Conservation (phyloP, 2,888 invertebrate genomes). For the Dorcus hopei region DNA sequence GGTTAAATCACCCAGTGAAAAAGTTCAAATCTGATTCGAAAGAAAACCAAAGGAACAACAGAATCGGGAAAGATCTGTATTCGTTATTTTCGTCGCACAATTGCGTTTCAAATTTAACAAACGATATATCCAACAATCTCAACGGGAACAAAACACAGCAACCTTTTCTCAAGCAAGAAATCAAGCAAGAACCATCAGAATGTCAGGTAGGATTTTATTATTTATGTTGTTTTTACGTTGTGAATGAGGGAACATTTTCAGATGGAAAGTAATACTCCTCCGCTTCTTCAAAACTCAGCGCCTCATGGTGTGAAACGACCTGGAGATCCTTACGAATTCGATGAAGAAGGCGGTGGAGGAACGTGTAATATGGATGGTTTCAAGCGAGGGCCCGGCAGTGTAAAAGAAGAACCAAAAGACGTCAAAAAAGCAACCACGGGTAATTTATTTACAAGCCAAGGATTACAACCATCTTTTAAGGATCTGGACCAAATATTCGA, state of each 20-base stretch:
- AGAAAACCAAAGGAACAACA: conserved; percentile 48
- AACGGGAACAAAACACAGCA: conserved; percentile 30
- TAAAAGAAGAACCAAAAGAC: conserved; percentile 51
- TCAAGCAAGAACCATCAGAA: conserved; percentile 62
- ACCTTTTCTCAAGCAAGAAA: conserved; percentile 49
- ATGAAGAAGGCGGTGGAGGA: conserved; percentile 59
- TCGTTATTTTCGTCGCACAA: conserved; percentile 39
- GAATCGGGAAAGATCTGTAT: conserved; percentile 45
- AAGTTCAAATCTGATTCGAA: conserved; percentile 67
- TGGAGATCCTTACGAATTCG: conserved; percentile 70
- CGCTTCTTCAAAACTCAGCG: conserved; percentile 30
- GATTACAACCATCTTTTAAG: conserved; percentile 81
- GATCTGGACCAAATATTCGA: conserved; percentile 95
- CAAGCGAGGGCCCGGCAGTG: conserved; percentile 47
- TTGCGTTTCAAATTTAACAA: conserved; percentile 27
- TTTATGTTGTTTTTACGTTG: conserved; percentile 8
- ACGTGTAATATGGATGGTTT: conserved; percentile 53
- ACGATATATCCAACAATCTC: conserved; percentile 30
- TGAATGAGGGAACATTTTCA: conserved; percentile 23
- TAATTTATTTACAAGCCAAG: conserved; percentile 83
- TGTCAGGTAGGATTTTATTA: conserved; percentile 7
- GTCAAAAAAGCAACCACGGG: conserved; percentile 55
- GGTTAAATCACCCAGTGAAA: conserved; percentile 90
- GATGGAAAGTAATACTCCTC: conserved; percentile 39
- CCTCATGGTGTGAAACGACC: conserved; percentile 47